Evolutionary conservation across 2,888 invertebrate species (phyloP), one percentile per base, ranked within the genome.

Genomic region (Chalcosyrphus nemorum): DNA sequence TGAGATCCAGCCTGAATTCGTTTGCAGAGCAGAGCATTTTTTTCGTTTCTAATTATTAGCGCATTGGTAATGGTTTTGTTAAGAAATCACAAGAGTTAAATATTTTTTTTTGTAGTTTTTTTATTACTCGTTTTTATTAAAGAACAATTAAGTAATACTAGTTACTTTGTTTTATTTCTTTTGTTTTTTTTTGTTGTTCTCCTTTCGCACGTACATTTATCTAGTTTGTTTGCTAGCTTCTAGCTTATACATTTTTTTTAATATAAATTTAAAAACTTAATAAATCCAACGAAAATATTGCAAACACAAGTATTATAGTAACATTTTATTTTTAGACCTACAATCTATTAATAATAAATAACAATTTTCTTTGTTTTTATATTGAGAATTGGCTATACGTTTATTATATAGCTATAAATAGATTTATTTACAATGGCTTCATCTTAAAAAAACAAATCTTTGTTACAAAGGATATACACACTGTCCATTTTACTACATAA

Each of bases 1-100:
- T 91, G 89, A 88, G 21, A 21, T 2, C 2, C 13, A 7, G 13
- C 21, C 15, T 15, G 7, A 32, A 50, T 11, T 15, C 15, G 32
- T 54, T n/a, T 27, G 27, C 21, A 5, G 9, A 61, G 35, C 21
- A n/a, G n/a, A 61, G 77, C 78, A 82, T 77, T 82, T 59, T 47
- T 41, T 65, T 52, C 41, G 29, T 41, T 47, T 43, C 21, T 61
- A 61, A n/a, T n/a, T n/a, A n/a, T n/a, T n/a, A n/a, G n/a, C n/a
- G 35, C 21, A 41, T 13, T 41, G 77, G 71, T 77, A 43, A 76
- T 21, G 76, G 76, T 50, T 43, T 52, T 57, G 70, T 50, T 41
- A 61, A 15, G 45, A 70, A 45, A 61, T 32, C 24, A 56, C 0
- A 52, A 59, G 24, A 54, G 32, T 21, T 41, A 75, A 61, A 59